Evolutionary conservation across 2,113 vertebrate species (phyloP).

Genomic region (Chaenogobius annularis): DNA sequence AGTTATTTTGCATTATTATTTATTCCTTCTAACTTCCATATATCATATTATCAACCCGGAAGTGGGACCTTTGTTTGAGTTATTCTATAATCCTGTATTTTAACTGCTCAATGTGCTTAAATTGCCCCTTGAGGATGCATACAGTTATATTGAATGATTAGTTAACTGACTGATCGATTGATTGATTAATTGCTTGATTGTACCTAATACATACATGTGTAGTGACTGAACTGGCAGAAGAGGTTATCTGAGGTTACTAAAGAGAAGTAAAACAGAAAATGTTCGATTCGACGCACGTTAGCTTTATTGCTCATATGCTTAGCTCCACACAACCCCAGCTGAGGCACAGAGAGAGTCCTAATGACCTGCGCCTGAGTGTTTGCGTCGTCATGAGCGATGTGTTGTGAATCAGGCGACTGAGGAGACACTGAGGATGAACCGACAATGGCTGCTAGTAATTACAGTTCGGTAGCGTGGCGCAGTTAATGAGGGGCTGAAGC

Average conservation of each 20-base stretch:
- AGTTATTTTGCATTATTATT: constrained; percentile 35
- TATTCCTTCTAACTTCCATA: constrained; percentile 19
- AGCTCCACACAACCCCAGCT: constrained; percentile 8
- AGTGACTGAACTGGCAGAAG: constrained; percentile 14
- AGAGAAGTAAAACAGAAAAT: constrained; percentile 36
- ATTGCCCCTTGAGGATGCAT: too few species aligned
- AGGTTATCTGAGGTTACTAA: constrained; percentile 3
- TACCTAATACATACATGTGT: constrained; percentile 20
- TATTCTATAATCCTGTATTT: too few species aligned
- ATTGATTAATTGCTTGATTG: too few species aligned
- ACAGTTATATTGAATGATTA: too few species aligned
- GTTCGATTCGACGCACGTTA: neutral
- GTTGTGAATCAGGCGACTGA: constrained; percentile 66
- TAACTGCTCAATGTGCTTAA: too few species aligned
- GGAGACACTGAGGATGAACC: constrained; percentile 66
- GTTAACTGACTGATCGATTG: neutral
- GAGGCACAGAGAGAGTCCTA: constrained; percentile 40
- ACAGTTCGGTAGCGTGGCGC: constrained; percentile 72
- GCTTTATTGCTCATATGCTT: neutral
- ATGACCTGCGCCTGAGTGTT: constrained; percentile 58
- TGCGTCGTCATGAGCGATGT: constrained; percentile 56
- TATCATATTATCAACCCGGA: too few species aligned
- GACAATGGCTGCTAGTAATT: constrained; percentile 76
- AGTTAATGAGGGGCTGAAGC: constrained; percentile 75
- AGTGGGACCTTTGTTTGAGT: too few species aligned